Base-by-base conservation (phyloP, 2,797 vertebrate genomes). In the Hoplostethus mediterraneus region DNA sequence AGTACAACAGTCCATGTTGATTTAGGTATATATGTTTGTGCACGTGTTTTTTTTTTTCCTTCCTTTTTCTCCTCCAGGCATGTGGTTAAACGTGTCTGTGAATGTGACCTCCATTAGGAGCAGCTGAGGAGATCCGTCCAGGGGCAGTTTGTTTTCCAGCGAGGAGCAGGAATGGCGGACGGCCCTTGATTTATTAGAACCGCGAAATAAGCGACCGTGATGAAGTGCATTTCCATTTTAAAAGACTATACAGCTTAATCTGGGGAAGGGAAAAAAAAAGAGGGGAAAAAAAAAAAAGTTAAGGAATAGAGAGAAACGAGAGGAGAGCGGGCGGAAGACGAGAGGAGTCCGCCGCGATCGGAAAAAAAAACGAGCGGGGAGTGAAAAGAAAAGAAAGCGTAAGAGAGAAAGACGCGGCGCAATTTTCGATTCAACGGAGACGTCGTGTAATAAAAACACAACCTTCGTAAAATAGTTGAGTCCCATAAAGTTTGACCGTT, bases 181-280 rank as follows among this genome's bases (percentile, higher is more conserved):
- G 75, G 88, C 77, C 83, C 77, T 91, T 95, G 94, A 95, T 95
- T 94, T 95, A 94, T 94, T 94, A 93, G 92, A 82, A 87, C 85
- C 71, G 65, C 69, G 83, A 87, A 90, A 91, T 89, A 85, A 92
- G 90, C 91, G 93, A 95, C 92, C 93, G 87, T 94, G 95, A 95
- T 95, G 90, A 92, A 95, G 94, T 91, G 80, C 84, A 93, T 94
- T 93, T 94, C 90, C 89, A 89, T 94, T 94, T 93, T 91, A 94
- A 95, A 95, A 92, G 91, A 94, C 93, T 89, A 87, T 79, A 90
- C 89, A 62, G 88, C 89, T 91, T 93, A 90, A 93, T 94, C 87
- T 90, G 83, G 79, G 21, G 68, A 5, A 25, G 21, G 25, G 31
- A 49, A n/a, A n/a, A 33, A 33, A 13, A 38, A 31, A 21, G 21